Conservation (phyloP, 2,113 vertebrate species). For the Cyanoramphus novaezelandiae region DNA sequence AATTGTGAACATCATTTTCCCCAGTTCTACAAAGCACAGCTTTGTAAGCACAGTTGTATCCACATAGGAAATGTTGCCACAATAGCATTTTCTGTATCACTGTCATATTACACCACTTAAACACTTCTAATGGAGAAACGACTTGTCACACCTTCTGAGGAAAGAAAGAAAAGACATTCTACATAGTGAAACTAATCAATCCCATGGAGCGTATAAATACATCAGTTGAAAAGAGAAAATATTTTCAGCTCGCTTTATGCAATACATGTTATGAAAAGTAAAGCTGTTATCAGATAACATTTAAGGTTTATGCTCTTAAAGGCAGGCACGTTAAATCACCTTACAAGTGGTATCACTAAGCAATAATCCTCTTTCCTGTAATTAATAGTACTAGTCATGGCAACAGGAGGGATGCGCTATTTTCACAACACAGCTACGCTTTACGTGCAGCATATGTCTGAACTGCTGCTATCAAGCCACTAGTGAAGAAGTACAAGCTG, state of each 20-base stretch:
- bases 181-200: background rate
- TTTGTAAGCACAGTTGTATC: background rate
- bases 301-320: background rate
- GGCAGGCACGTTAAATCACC: background rate
- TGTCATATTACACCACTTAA: background rate
- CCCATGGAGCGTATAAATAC: background rate
- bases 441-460: background rate
- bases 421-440: background rate
- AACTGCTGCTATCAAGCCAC: background rate
- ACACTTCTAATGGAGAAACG: background rate
- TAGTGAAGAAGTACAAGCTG: background rate
- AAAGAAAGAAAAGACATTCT: background rate
- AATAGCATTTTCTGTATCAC: background rate
- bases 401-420: background rate
- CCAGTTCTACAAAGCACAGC: background rate
- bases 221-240: background rate
- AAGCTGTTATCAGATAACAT: background rate
- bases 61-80: background rate
- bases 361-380: slow-evolving; percentile 27
- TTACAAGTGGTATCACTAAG: background rate
- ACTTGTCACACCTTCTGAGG: background rate
- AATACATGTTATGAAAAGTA: background rate
- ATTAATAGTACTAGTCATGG: background rate
- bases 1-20: background rate
- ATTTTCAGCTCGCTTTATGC: background rate